Evolutionary conservation across 2,797 vertebrate species (phyloP), one percentile per base, ranked within the genome.

Genomic region (Anguilla obscura): DNA sequence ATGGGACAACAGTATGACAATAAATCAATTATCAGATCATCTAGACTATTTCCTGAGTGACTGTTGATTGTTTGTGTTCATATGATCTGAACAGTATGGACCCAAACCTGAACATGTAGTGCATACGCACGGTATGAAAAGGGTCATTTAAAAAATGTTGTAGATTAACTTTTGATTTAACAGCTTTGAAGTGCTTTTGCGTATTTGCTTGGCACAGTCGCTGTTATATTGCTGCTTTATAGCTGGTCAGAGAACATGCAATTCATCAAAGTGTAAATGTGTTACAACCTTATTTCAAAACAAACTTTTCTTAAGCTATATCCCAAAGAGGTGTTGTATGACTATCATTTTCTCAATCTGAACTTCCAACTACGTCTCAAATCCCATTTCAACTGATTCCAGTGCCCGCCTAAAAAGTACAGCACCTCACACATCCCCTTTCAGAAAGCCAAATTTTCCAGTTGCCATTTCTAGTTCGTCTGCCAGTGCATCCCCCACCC

Each of bases 241-340:
- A 14, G 10, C 74, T 12, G 36, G 50, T 12, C 84, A 76, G 33
- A 76, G 69, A 85, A n/a, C 83, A 36, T 16, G 84, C 40, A 48
- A 85, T 86, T 45, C 88, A 83, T 88, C 88, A 86, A 18, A 40
- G 50, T 12, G 36, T 88, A 86, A 86, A 88, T 33, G 76, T 88
- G 71, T 83, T 69, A 50, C 12, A 85, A 52, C 82, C 82, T 3
- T 27, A 2, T 30, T n/a, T 50, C 24, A n/a, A 50, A 50, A 50
- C 16, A 45, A 48, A 48, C 1, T n/a, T 12, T 48, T n/a, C 21
- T 7, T 1, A 45, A 33, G 7, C 10, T 30, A 14, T 66, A 45
- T 85, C 54, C 30, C 27, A 56, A 45, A 40, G 2, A 50, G 33
- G 9, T 54, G 12, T n/a, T 27, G n/a, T 52, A 27, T 48, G 40